Percentiles rank a stretch among this genome's conserved stretches.
phyloP scores from a whole-genome alignment of 2,888 invertebrate genomes.

The Platypus cylindrus region DNA sequence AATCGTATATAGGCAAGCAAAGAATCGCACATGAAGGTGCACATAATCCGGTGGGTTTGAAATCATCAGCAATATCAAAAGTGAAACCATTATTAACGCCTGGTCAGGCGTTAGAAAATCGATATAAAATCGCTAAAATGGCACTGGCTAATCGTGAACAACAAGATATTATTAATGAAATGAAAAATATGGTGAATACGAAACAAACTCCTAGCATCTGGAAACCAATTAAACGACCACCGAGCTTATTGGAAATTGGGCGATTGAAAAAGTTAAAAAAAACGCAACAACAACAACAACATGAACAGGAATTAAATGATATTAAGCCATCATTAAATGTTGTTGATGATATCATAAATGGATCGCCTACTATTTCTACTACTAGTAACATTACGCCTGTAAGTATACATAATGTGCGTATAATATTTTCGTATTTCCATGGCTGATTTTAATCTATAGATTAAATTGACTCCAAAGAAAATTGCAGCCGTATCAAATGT shows the following conservation, averaged over 20 bases:
- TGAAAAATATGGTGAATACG: constrained; percentile 21
- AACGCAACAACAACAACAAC: constrained; percentile 7
- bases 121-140: constrained; percentile 34
- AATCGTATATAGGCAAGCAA: constrained; percentile 40
- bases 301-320: constrained; percentile 5
- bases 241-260: constrained; percentile 22
- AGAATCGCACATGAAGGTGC: constrained; percentile 60
- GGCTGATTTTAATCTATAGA: no score
- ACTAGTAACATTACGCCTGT: no score
- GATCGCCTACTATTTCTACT: no score
- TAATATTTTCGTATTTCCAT: no score
- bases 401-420: no score
- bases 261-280: constrained; percentile 20
- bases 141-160: constrained; percentile 29
- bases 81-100: constrained; percentile 38
- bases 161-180: constrained; percentile 31
- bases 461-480: constrained; percentile 18
- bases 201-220: no score
- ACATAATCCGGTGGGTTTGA: constrained; percentile 31
- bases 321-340: constrained; percentile 15
- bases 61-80: constrained; percentile 29
- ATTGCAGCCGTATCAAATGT: constrained; percentile 74
- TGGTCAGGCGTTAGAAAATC: constrained; percentile 40
- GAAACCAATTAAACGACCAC: constrained; percentile 20
- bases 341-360: constrained; percentile 26